Base-by-base conservation (phyloP, 2,113 vertebrate species). In the Ondatra zibethicus region DNA sequence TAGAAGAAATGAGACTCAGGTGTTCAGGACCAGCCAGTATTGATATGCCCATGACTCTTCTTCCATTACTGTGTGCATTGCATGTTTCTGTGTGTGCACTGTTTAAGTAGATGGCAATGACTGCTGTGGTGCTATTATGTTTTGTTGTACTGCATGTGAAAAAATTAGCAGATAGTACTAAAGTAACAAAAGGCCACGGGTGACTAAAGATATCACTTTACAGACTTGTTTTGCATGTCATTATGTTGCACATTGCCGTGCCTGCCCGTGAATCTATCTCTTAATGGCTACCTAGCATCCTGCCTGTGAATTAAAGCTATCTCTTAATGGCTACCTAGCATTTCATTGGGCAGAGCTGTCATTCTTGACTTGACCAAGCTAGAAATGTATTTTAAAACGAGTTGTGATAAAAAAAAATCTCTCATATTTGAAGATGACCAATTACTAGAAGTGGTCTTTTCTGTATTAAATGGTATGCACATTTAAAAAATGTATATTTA, bases 311-410 rank as follows among this genome's bases (percentile, higher is more conserved):
- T 45, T 66, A 61, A 78, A 93, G 92, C n/a, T 27, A 10, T 33
- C 52, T 89, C 68, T 75, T 45, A 50, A 52, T 63, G 7, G 39
- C 17, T 68, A 7, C 25, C 1, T 45, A 10, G 1, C 33, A 77
- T 31, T 78, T 36, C 16, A 14, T n/a, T 23, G 17, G 33, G 23
- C 42, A 39, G 27, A 73, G 50, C 42, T 11, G 39, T 12, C n/a
- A 17, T 25, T 33, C 27, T 63, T 63, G 65, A 72, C 10, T 81
- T 58, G 19, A 42, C 10, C 42, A n/a, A 89, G 13, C 16, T 81
- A 47, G 85, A 55, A 27, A 76, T 19, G 45, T 76, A 81, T 75
- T 90, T 96, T 94, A 92, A 68, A 90, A 13, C n/a, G 61, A 90
- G 45, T 27, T 42, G 11, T 39, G 19, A 87, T 45, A 58, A 92